Conservation (phyloP, 2,113 vertebrate species). For the Thalassarche chlororhynchos region DNA sequence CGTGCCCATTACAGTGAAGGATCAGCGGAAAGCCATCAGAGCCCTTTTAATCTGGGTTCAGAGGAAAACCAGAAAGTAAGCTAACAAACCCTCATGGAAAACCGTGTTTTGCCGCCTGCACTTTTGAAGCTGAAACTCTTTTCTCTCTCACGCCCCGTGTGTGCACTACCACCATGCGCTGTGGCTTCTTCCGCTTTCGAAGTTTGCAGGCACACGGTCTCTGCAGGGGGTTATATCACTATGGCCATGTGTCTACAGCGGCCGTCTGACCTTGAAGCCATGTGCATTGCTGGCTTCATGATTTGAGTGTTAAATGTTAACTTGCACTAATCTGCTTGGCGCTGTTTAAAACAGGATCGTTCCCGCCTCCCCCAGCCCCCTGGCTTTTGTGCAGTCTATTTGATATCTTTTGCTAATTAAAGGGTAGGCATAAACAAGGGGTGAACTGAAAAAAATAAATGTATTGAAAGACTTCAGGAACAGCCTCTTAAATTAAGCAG, state of each 20-base stretch:
- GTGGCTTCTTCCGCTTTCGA: background rate
- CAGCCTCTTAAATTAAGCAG: background rate
- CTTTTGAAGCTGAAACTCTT: background rate
- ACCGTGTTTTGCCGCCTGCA: background rate
- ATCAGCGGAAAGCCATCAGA: constrained; percentile 90
- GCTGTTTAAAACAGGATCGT: background rate
- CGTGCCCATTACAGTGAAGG: constrained; percentile 73
- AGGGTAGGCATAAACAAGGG: background rate
- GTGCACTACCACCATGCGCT: background rate
- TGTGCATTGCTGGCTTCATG: background rate
- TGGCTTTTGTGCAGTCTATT: background rate
- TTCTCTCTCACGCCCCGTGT: background rate
- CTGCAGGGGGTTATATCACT: background rate
- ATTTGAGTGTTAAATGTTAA: constrained; percentile 39
- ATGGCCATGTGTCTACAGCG: background rate
- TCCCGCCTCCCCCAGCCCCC: background rate
- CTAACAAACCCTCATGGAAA: background rate
- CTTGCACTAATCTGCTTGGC: background rate
- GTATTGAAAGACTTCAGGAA: background rate
- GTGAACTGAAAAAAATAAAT: background rate
- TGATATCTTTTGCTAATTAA: background rate
- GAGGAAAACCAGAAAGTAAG: constrained; percentile 92
- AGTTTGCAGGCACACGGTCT: background rate
- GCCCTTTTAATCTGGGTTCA: constrained; percentile 94
- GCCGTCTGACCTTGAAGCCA: background rate